Evolutionary conservation across 1,140 invertebrate species (phyloP), one percentile per base, ranked within the genome.

Genomic region (Platorchestia sp.): DNA sequence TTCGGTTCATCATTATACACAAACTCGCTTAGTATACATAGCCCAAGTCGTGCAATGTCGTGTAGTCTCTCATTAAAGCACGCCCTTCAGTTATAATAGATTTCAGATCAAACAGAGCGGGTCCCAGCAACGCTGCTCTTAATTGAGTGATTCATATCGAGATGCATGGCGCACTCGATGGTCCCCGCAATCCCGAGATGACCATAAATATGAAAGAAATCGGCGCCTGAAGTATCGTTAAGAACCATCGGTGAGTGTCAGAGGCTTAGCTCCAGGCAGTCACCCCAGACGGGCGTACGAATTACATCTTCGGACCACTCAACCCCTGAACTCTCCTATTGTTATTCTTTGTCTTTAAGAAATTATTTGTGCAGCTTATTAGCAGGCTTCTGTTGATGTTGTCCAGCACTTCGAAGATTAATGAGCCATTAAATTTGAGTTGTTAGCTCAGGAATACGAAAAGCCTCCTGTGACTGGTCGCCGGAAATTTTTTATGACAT

Each of bases 121-220:
- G 91, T 45, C 91, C 43, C 43, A 47, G 91, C 91, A 93, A 93
- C 45, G 91, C 91, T 45, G 44, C 43, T 47, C 91, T 93, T 93
- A 93, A 93, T 93, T 93, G 91, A 93, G 91, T 93, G 91, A 93
- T 93, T 93, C 91, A 93, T 93, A 93, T 93, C 91, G 91, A 45
- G 91, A 44, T 89, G 87, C 87, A 89, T 89, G 87, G 87, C 87
- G n/a, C 43, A 44, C 87, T 42, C 87, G 87, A 89, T 42, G 87
- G 43, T 44, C 87, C 14, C 87, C 87, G 43, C 87, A 89, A 89
- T 89, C 87, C 41, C n/a, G 27, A 89, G 87, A 89, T 42, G 41
- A 89, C 43, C 87, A 44, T 89, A 89, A 89, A 89, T 42, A 89
- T 89, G 3, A 89, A 89, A 89, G 87, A 89, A 86, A 89, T 89